Evolutionary conservation across 2,888 invertebrate species (phyloP).

Genomic region (Sinohyriopsis cumingii): DNA sequence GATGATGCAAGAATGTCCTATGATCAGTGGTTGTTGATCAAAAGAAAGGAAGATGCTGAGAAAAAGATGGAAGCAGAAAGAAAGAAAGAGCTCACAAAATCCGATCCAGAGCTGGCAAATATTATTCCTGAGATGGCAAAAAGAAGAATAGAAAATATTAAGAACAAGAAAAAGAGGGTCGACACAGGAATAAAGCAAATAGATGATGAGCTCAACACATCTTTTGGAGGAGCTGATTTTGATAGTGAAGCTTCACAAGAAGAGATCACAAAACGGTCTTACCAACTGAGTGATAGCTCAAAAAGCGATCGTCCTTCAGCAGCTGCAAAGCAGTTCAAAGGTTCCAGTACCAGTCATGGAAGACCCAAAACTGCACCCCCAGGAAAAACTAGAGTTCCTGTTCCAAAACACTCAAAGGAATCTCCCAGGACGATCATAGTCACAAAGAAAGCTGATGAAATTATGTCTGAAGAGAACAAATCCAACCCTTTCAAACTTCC

Average conservation of each 20-base stretch:
- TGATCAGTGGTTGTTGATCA: slow-evolving; percentile 59
- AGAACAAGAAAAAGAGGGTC: slow-evolving; percentile 47
- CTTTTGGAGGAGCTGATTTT: slow-evolving; percentile 52
- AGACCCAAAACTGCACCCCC: slow-evolving; percentile 49
- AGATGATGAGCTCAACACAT: slow-evolving; percentile 46
- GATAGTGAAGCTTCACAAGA: slow-evolving; percentile 21
- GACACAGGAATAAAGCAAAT: slow-evolving; percentile 47
- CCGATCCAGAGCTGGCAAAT: slow-evolving; percentile 59
- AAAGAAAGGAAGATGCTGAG: slow-evolving; percentile 48
- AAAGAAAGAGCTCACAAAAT: slow-evolving; percentile 52
- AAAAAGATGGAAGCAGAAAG: slow-evolving; percentile 40
- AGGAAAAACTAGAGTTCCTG: slow-evolving; percentile 29
- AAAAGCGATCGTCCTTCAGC: slow-evolving; percentile 17
- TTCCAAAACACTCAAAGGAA: slow-evolving; percentile 43
- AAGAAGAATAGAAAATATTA: slow-evolving; percentile 52
- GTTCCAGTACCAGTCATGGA: slow-evolving; percentile 8
- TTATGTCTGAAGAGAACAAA: slow-evolving; percentile 40
- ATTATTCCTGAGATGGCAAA: slow-evolving; percentile 55
- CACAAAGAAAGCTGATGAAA: slow-evolving; percentile 42
- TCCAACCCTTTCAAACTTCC: slow-evolving; percentile 51
- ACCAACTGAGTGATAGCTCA: slow-evolving; percentile 36
- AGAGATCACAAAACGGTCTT: slow-evolving; percentile 38
- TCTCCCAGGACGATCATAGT: slow-evolving; percentile 52
- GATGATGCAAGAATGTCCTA: slow-evolving; percentile 55
- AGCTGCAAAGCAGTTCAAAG: slow-evolving; percentile 22